A percentile compares a stretch with the other conserved stretches of the same genome.
Evolutionary conservation across 2,888 invertebrate species (phyloP).

Genomic region (Trachelus iudaicus): DNA sequence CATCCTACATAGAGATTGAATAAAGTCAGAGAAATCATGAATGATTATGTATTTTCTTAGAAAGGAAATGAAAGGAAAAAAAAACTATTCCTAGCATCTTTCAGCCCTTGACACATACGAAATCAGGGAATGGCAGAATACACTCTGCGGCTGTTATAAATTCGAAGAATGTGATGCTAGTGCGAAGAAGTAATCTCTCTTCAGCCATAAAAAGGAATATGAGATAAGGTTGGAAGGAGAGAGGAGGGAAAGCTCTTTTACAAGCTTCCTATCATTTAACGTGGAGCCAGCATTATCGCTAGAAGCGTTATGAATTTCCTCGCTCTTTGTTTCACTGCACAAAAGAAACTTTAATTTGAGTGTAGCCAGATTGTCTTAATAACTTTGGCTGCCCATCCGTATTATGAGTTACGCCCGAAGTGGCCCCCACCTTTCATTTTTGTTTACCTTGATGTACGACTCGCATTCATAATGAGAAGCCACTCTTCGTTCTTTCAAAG

Average conservation of each 20-base stretch:
- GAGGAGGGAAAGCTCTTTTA: not conserved
- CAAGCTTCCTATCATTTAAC: constrained; percentile 1
- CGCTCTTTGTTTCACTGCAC: constrained; percentile 15
- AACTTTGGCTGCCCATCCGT: constrained; percentile 13
- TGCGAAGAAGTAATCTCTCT: not conserved
- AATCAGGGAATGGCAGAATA: not conserved
- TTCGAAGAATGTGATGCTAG: not conserved
- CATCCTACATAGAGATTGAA: too few relatives aligned
- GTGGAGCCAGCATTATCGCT: not conserved
- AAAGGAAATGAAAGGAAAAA: too few relatives aligned
- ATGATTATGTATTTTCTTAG: too few relatives aligned
- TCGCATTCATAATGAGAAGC: not conserved
- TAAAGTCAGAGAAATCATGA: too few relatives aligned
- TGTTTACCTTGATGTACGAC: constrained; percentile 14
- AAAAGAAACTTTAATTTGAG: constrained; percentile 20
- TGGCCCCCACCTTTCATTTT: not conserved
- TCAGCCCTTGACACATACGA: too few relatives aligned
- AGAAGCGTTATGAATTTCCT: constrained; percentile 3
- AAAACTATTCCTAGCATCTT: too few relatives aligned
- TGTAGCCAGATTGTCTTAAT: constrained; percentile 20
- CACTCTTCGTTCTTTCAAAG: not conserved
- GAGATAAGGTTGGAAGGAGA: not conserved
- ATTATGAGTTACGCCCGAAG: constrained; percentile 11
- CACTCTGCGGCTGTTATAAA: not conserved
- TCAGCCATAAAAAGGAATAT: not conserved